Base-by-base conservation (phyloP, 2,797 vertebrate species). In the Artibeus lituratus region DNA sequence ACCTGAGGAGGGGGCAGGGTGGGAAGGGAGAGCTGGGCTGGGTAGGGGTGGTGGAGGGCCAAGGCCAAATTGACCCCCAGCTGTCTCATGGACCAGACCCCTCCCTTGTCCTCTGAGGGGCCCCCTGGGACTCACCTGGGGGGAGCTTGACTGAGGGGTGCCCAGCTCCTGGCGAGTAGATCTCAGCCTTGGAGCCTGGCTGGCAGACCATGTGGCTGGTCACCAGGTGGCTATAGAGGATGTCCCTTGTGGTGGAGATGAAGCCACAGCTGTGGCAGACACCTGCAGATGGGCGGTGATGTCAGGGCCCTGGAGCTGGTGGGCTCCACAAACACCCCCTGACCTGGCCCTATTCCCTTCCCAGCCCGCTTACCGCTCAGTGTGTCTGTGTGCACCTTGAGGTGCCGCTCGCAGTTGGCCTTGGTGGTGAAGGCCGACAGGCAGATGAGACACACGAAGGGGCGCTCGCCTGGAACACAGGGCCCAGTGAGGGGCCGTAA, bases 121-220 rank as follows among this genome's bases (percentile, higher is more conserved):
- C 12, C 16, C 73, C 24, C 12, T 3, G 37, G 35, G 80, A 44
- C 98, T 96, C 96, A 99, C 99, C 99, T 19, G 99, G 88, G 39
- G 99, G 74, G 3, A 99, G 98, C 95, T 99, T 99, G 97, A 99
- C 98, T 39, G 98, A 97, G 0, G 99, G 98, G n/a, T 99, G 97
- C 16, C 99, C 98, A 0, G 99, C 97, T 0, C 98, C 99, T 0
- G 99, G 98, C 0, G 99, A 99, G 97, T 99, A 99, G 80, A 99
- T 98, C 97, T 99, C 99, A 15, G 99, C 99, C 94, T 98, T 99
- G 92, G 99, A 99, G 76, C 99, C 99, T 0, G 99, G 99, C 98
- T 99, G 99, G 98, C 99, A 99, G 62, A 99, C 99, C 99, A 99
- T 99, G 98, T 99, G 99, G 96, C 98, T 99, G 97, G 99, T 99